phyloP scores from a whole-genome alignment of 2,888 invertebrate genomes.

The Papilio elwesi region DNA sequence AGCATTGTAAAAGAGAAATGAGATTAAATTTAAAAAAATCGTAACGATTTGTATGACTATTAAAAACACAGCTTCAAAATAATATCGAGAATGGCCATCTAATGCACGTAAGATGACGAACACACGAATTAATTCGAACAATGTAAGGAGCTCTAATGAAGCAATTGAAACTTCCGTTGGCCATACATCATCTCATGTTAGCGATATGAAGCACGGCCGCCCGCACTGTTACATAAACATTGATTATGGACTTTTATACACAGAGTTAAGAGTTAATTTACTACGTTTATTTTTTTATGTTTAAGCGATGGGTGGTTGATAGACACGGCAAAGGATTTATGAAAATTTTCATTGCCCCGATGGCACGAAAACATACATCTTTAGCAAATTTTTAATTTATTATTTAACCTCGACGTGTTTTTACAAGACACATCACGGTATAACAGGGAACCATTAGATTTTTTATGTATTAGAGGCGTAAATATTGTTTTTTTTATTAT shows the following conservation, averaged over 20 bases:
- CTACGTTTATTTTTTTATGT: background rate
- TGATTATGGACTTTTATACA: constrained; percentile 10
- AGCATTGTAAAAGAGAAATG: too few species aligned
- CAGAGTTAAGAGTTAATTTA: constrained; percentile 14
- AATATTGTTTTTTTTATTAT: too few species aligned
- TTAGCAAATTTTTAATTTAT: too few species aligned
- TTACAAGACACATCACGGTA: too few species aligned
- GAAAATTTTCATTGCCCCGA: constrained; percentile 29
- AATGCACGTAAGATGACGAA: constrained; percentile 42
- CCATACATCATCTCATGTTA: constrained; percentile 46
- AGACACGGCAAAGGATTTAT: constrained; percentile 27
- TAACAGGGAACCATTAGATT: too few species aligned
- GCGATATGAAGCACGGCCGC: constrained; percentile 27
- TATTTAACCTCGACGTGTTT: too few species aligned
- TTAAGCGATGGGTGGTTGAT: constrained; percentile 22
- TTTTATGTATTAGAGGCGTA: too few species aligned
- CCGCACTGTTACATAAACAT: constrained; percentile 9
- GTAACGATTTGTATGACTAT: background rate
- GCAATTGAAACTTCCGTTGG: constrained; percentile 70
- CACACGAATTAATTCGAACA: constrained; percentile 57
- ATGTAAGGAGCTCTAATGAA: constrained; percentile 61
- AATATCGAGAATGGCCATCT: background rate
- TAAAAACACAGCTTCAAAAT: too few species aligned
- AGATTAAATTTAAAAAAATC: too few species aligned
- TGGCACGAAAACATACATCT: background rate